These are phyloP conservation scores for Drymodes brunneopygia DNA, from an alignment of 2,113 vertebrate genomes.

Conservation along the genomic window DNA sequence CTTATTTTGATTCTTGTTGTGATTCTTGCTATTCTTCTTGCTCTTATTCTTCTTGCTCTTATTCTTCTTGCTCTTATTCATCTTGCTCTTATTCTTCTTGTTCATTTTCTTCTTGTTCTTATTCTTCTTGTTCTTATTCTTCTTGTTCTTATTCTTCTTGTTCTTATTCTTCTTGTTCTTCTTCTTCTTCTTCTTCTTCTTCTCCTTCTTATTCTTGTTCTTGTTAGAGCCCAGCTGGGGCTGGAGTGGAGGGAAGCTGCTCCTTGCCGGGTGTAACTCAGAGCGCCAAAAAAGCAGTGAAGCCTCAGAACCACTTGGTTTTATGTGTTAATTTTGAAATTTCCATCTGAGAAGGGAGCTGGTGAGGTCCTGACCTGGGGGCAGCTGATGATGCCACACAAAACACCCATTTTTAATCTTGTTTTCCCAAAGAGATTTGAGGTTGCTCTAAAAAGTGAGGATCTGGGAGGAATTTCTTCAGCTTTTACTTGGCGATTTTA, in stretches of 20 bases:
- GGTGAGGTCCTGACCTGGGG: neutral
- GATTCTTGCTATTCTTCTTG: too few relatives aligned
- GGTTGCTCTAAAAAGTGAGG: neutral
- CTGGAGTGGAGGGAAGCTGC: neutral
- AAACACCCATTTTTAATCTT: neutral
- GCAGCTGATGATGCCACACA: neutral
- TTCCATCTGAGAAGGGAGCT: neutral
- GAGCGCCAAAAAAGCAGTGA: neutral
- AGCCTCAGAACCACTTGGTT: neutral
- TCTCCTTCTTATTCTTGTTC: too few relatives aligned
- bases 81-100: too few relatives aligned
- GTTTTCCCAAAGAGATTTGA: neutral
- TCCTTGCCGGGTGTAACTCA: neutral
- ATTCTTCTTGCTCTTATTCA: too few relatives aligned
- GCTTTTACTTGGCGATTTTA: neutral
- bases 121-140: too few relatives aligned
- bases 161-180: too few relatives aligned
- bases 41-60: too few relatives aligned
- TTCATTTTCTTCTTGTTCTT: too few relatives aligned
- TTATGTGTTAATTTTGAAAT: neutral
- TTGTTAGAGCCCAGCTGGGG: neutral
- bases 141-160: too few relatives aligned
- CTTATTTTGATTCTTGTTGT: too few relatives aligned
- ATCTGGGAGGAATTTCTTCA: neutral
- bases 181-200: too few relatives aligned